Base-by-base conservation (phyloP, 2,113 vertebrate genomes). In the Scomber japonicus region DNA sequence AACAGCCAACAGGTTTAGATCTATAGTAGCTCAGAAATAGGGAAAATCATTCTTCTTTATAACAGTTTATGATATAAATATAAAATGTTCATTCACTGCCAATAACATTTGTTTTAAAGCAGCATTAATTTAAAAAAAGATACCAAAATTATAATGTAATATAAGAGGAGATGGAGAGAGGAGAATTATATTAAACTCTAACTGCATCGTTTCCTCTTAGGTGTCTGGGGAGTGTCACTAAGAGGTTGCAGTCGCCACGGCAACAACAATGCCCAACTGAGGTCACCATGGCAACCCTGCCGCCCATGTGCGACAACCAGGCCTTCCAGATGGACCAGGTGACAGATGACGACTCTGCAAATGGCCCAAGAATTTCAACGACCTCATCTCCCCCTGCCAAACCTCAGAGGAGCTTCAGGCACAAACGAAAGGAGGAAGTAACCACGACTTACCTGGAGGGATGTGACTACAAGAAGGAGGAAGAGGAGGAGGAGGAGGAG, bases 351-450 rank as follows among this genome's bases (percentile, higher is more conserved):
- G 46, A 49, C 21, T 61, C 72, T 7, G 48, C n/a, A 0, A 27
- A 27, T 27, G 24, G 24, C 24, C 3, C 24, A 27, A 27, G 24
- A 27, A 27, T 27, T 27, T 49, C 48, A 0, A 11, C 59, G 2
- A n/a, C 62, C 16, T 48, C 70, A 1, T 57, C 67, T 30, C 76
- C 90, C 0, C 91, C 92, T 1, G 11, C 31, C 17, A 93, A 94
- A 79, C 84, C 94, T 50, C 76, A 90, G 67, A 84, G 91, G 35
- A 94, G 87, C 68, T 88, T 90, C 78, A 48, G 78, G 63, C 27
- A 62, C 19, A 82, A 85, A 60, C 46, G 13, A 44, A 49, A 56
- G 30, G 59, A 82, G 45, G 50, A 49, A 50, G 35, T 85, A 3
- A 40, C 3, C 7, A 1, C 63, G 0, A 50, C 48, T 13, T 83